Conservation (phyloP, 1,140 invertebrate species). For the Aphidius gifuensis region DNA sequence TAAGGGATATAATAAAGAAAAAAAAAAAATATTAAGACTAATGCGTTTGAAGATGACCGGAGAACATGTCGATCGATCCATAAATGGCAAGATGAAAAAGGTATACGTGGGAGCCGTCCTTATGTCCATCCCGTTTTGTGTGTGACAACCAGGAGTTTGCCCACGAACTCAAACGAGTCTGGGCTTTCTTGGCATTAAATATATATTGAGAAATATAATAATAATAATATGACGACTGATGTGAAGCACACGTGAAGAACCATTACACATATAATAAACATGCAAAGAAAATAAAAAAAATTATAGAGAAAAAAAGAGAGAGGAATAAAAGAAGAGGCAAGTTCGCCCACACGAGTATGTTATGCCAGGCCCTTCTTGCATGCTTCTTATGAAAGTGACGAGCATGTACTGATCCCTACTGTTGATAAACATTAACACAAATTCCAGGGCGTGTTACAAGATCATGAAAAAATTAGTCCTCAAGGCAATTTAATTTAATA, state of each 20-base stretch:
- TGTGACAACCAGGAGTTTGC: too few relatives aligned
- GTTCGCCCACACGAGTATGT: slow-evolving; percentile 28
- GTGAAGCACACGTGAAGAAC: too few relatives aligned
- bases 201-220: too few relatives aligned
- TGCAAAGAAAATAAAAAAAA: too few relatives aligned
- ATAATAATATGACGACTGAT: too few relatives aligned
- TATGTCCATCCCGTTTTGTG: slow-evolving; percentile 7
- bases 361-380: background rate
- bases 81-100: slow-evolving; percentile 26
- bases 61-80: slow-evolving; percentile 30
- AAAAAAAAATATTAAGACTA: slow-evolving; percentile 1
- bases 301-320: too few relatives aligned
- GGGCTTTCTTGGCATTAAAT: too few relatives aligned
- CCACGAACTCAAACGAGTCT: too few relatives aligned
- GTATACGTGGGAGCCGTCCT: slow-evolving; percentile 30
- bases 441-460: background rate
- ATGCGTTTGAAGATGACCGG: slow-evolving; percentile 22
- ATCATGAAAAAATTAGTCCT: background rate
- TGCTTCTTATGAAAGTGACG: slow-evolving; percentile 22
- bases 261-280: too few relatives aligned
- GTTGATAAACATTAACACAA: slow-evolving; percentile 20
- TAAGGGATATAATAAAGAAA: background rate
- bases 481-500: background rate
- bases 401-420: slow-evolving; percentile 15
- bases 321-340: slow-evolving; percentile 4